phyloP scores from a whole-genome alignment of 2,888 invertebrate genomes.

The Dorcus parallelipipedus region DNA sequence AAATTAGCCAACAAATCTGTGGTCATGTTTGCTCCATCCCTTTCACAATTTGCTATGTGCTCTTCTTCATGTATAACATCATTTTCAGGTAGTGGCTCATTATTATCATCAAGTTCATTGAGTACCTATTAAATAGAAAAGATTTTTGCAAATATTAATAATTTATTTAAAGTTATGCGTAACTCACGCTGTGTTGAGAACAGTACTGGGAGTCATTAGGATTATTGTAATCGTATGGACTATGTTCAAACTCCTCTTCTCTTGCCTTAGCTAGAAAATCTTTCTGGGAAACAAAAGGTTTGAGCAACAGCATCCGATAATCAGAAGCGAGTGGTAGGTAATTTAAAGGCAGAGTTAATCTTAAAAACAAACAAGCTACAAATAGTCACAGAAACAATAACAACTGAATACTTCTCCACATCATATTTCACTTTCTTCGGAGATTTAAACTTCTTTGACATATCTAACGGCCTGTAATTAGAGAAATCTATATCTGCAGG shows the following conservation, averaged over 20 bases:
- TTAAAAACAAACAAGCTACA: conserved; percentile 4
- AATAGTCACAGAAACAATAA: too few relatives aligned
- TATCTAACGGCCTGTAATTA: too few relatives aligned
- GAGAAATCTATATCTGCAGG: too few relatives aligned
- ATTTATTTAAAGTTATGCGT: not conserved
- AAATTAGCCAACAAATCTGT: not conserved
- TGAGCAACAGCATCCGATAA: conserved; percentile 7
- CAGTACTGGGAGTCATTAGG: conserved; percentile 55
- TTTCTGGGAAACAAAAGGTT: conserved; percentile 12
- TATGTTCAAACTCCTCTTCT: conserved; percentile 9
- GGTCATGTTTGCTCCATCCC: not conserved
- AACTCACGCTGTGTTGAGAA: conserved; percentile 21
- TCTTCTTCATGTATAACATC: not conserved
- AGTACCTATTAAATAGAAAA: not conserved
- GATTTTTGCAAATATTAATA: not conserved
- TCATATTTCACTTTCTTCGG: too few relatives aligned
- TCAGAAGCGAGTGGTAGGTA: not conserved
- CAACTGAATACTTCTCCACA: too few relatives aligned
- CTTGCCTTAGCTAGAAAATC: conserved; percentile 1
- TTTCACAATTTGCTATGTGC: not conserved
- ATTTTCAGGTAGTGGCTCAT: not conserved
- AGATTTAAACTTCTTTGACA: too few relatives aligned
- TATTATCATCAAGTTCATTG: not conserved
- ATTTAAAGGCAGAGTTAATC: conserved; percentile 18
- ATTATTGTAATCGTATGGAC: conserved; percentile 56